Base-by-base conservation (phyloP, 2,888 invertebrate genomes). In the Agapetus fuscipes region DNA sequence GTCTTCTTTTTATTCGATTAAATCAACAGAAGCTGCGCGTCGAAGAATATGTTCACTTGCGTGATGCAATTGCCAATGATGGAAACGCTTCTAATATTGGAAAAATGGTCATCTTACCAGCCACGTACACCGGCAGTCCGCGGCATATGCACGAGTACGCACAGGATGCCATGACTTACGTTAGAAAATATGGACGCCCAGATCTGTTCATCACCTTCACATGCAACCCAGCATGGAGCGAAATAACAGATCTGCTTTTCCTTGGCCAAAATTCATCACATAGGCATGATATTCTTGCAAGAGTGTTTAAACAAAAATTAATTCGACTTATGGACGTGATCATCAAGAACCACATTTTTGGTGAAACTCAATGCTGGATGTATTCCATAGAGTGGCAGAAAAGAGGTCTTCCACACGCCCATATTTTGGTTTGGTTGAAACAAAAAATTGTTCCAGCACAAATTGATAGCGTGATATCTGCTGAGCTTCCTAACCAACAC, bases 21-120 rank as follows among this genome's bases (percentile, higher is more conserved):
- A 56, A 58, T 42, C 56, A 58, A 47, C 14, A 29, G 10, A 51
- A 57, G 45, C 41, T 57, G 11, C 48, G 56, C 30, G 27, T 51
- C 2, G 57, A 56, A 34, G 48, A 55, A 51, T n/a, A n/a, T n/a
- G n/a, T n/a, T n/a, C n/a, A n/a, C n/a, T n/a, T n/a, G n/a, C n/a
- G n/a, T n/a, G n/a, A 52, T 48, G 51, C 52, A 3, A 32, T 51
- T n/a, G n/a, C n/a, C n/a, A n/a, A n/a, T n/a, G n/a, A n/a, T n/a
- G n/a, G n/a, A n/a, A n/a, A n/a, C n/a, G n/a, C n/a, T n/a, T n/a
- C n/a, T n/a, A 28, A 49, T 12, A 43, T 25, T 29, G 10, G 12
- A n/a, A 39, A 37, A 14, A 31, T 34, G n/a, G n/a, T 37, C 13
- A 32, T 15, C n/a, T 17, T 33, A 10, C 33, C 33, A 9, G 10